Base-by-base conservation (phyloP, 2,888 invertebrate species). In the Stramonita haemastoma region DNA sequence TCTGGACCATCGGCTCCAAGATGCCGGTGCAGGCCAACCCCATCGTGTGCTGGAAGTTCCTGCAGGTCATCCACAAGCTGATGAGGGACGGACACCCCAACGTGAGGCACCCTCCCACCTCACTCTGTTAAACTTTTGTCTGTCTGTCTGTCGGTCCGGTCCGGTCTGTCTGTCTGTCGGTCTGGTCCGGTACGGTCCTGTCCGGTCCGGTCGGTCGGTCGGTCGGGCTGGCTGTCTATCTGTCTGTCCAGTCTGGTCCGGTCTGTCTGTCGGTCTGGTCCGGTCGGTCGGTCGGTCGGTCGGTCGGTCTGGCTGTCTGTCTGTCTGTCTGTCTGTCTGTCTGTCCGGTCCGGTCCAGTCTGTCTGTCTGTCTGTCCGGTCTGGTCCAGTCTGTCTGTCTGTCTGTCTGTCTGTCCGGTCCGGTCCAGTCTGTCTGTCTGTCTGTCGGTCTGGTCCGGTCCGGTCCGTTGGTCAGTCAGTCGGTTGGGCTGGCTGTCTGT, bases 1-100 rank as follows among this genome's bases (percentile, higher is more conserved):
- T 99, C 96, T 99, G 99, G 99, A 97, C 96, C 91, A 97, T 97
- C 90, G 97, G 97, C 83, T 95, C 96, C 89, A 96, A 98, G 66
- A 97, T 98, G 92, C 98, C 98, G 17, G 96, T 98, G 1, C 98
- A 98, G 96, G 99, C 98, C 94, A 98, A 99, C 96, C 97, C 98
- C 91, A 99, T 99, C 94, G 98, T 99, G 86, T 98, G 99, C 57
- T 99, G 99, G 99, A 99, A 99, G 96, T 99, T 99, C 96, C 99
- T 99, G 95, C 98, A 99, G 96, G 98, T 99, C 92, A 97, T 99
- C 36, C 99, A 99, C 96, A 99, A 99, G 93, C 97, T 99, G 89
- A 96, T 99, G 91, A 97, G 99, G 29, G 99, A 99, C 96, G 99
- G 99, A 0, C 99, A 99, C 96, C 97, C 97, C 29, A 97, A 98